Evolutionary conservation across 2,797 vertebrate species (phyloP), one percentile per base, ranked within the genome.

Genomic region (Streptopelia turtur): DNA sequence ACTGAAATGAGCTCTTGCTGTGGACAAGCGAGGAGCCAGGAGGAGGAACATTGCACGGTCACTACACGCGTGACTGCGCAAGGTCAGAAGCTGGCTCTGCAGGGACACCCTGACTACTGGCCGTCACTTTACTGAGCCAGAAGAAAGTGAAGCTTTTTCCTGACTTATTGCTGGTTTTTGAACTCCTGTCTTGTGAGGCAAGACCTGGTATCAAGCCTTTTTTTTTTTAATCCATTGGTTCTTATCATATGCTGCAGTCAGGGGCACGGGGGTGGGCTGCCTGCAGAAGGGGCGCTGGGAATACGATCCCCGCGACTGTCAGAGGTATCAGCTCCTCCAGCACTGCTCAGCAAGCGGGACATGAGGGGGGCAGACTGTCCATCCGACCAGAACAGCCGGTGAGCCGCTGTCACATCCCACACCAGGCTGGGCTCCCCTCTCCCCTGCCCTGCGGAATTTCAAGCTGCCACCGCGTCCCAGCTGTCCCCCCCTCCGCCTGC

Each of bases 391-490:
- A 45, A 56, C 18, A 33, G 22, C 31, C 20, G n/a, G 1, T 1
- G 20, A 33, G 50, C 83, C 30, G 20, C 3, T 37, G 30, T 11
- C 5, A 1, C 35, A 71, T 9, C 74, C 37, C 8, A 2, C 23
- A 4, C 3, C 1, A 16, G 65, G 72, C 57, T 45, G 41, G 41
- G 57, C 39, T 52, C 52, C 2, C 30, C 23, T 17, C 63, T 16
- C 21, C 20, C 20, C 20, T 30, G 4, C 24, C 71, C 74, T 0
- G 0, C 3, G 71, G 63, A 47, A 35, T 13, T 20, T 6, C 25
- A 7, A 2, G 8, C 56, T 68, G 69, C 28, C 68, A 41, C 60
- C 3, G 0, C 3, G 0, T 31, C 39, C 47, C 17, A 6, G 22
- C 16, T 49, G 60, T 28, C 25, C 24, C 64, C 31, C 41, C 6